These are phyloP conservation scores for Axea sp. DNA, from an alignment of 2,888 invertebrate species.

Conservation along the genomic window DNA sequence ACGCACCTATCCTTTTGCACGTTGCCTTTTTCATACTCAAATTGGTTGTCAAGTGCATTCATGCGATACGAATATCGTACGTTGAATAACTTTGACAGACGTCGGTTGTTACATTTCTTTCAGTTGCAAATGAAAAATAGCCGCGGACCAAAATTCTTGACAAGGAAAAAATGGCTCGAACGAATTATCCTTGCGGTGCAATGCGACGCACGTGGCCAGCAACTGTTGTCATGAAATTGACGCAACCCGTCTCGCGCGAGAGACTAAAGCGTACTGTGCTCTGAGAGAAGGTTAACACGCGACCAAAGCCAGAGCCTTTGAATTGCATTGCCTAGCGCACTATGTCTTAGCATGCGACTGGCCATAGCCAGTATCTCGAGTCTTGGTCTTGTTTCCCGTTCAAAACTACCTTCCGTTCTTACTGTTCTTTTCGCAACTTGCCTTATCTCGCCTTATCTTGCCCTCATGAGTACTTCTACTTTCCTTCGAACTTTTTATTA, in stretches of 20 bases:
- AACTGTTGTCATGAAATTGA: slow-evolving; percentile 37
- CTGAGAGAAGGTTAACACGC: slow-evolving; percentile 74
- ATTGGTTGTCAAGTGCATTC: slow-evolving; percentile 23
- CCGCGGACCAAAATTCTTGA: no score
- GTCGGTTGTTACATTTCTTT: no score
- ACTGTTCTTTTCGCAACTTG: slow-evolving; percentile 50
- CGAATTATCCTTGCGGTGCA: no score
- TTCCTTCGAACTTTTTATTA: slow-evolving; percentile 15
- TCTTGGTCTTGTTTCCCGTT: slow-evolving; percentile 62
- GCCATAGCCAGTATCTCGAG: slow-evolving; percentile 58
- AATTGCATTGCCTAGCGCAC: slow-evolving; percentile 68
- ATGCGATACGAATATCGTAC: no score
- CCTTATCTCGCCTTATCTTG: slow-evolving; percentile 61
- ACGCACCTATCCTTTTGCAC: slow-evolving; percentile 21
- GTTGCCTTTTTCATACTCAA: slow-evolving; percentile 20
- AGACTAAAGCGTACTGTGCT: slow-evolving; percentile 76
- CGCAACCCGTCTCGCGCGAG: slow-evolving; percentile 75
- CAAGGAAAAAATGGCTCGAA: no score
- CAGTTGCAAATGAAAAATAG: no score
- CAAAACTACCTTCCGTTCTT: slow-evolving; percentile 60
- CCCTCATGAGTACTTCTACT: slow-evolving; percentile 26
- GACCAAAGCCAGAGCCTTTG: slow-evolving; percentile 68
- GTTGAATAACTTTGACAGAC: neutral
- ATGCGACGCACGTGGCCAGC: slow-evolving; percentile 68
- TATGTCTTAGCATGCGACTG: slow-evolving; percentile 67